Percentiles rank a stretch among this genome's conserved stretches.
phyloP scores from a whole-genome alignment of 2,113 vertebrate genomes.

The Struthio camelus region DNA sequence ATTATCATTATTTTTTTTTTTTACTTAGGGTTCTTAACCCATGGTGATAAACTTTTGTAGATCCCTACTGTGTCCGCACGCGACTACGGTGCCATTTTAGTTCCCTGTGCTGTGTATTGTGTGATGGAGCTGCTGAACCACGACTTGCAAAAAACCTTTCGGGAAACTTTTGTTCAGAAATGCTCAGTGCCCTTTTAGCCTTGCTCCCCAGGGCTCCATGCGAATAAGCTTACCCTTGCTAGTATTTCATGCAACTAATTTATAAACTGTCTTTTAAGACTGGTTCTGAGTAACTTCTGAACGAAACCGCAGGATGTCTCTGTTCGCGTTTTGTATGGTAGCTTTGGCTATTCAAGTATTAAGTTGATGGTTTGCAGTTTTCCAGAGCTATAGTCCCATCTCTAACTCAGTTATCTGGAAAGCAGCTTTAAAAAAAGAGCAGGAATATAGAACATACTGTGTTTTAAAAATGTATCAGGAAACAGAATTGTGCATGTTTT shows the following conservation, averaged over 20 bases:
- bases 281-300: neutral
- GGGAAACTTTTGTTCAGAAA: neutral
- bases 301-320: neutral
- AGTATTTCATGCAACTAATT: neutral
- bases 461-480: slow-evolving; percentile 26
- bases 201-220: neutral
- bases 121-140: neutral
- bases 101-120: neutral
- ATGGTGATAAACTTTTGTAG: neutral
- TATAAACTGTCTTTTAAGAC: neutral
- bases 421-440: slow-evolving; percentile 16
- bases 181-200: neutral
- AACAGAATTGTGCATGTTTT: slow-evolving; percentile 60
- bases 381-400: slow-evolving; percentile 31
- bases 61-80: neutral
- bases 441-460: neutral
- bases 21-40: neutral
- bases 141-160: neutral
- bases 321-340: neutral
- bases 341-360: neutral
- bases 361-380: neutral
- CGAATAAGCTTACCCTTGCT: neutral
- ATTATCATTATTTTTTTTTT: neutral
- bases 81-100: neutral
- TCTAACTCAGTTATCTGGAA: slow-evolving; percentile 48